Percentiles rank a stretch among this genome's conserved stretches.
Evolutionary conservation across 2,888 invertebrate species (phyloP).

Genomic region (Meta bourneti): DNA sequence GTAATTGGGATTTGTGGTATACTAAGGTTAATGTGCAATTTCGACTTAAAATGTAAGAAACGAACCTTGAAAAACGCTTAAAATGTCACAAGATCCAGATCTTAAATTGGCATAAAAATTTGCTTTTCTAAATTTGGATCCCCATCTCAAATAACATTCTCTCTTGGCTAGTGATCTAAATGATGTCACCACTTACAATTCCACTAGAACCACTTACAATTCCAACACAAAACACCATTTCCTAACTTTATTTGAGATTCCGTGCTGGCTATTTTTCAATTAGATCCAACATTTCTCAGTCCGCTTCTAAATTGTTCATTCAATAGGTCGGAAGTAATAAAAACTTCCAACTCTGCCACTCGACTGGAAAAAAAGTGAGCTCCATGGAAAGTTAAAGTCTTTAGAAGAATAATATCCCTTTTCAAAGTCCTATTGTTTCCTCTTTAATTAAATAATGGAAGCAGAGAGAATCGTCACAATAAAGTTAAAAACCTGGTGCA

Average conservation of each 20-base stretch:
- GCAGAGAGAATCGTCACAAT: constrained; percentile 34
- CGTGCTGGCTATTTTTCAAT: constrained; percentile 14
- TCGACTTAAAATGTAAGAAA: too few species aligned
- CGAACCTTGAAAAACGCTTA: too few species aligned
- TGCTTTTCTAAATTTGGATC: too few species aligned
- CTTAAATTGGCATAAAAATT: too few species aligned
- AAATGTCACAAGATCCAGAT: too few species aligned
- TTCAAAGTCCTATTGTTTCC: constrained; percentile 45
- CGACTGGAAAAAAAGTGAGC: neutral
- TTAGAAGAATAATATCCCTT: constrained; percentile 49
- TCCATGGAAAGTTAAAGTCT: constrained; percentile 54
- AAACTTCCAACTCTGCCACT: constrained; percentile 3
- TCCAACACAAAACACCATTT: neutral
- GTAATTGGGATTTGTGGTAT: too few species aligned
- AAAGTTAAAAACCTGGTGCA: constrained; percentile 33
- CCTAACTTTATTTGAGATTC: constrained; percentile 3
- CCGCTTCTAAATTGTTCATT: constrained; percentile 16
- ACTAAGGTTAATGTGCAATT: too few species aligned
- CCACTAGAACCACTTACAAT: neutral
- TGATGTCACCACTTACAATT: too few species aligned
- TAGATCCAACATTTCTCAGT: neutral
- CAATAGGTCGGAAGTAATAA: constrained; percentile 13
- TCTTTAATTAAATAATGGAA: constrained; percentile 71
- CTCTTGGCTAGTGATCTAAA: too few species aligned
- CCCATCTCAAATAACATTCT: too few species aligned